Evolutionary conservation across 2,113 vertebrate genomes (phyloP), one percentile per base, ranked within the genome.

Genomic region (Glaucidium brasilianum): DNA sequence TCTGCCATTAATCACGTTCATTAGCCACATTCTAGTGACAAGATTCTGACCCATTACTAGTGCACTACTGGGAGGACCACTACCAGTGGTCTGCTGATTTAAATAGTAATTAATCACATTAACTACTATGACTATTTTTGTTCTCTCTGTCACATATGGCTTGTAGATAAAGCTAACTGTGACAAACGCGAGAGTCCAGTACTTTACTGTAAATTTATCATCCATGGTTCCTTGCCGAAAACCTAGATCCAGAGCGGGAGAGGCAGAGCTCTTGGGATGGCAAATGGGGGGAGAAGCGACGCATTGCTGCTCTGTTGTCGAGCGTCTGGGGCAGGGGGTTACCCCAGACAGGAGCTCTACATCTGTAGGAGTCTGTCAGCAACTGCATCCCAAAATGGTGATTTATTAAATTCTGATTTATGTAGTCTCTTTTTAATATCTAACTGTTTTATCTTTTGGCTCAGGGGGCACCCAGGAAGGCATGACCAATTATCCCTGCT

Each of bases 1-100:
- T 83, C 85, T 88, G n/a, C 91, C 88, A 97, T 98, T 97, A 98
- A 98, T 98, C 97, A 97, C 6, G 0, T 90, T 93, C 87, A 80
- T 90, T 94, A 97, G 88, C 91, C 83, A 60, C 14, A 35, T 96
- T 93, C 63, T 93, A 90, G 88, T 1, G 29, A 97, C 96, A 97
- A 95, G 80, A 94, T 78, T 96, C 88, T 92, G 93, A 97, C 94
- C 90, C 96, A 85, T 96, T 94, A 79, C 78, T 77, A 94, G 26
- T 37, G 49, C 77, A 75, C 90, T 80, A 94, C 55, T 87, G 76
- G 47, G 78, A 94, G 35, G 78, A 82, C 94, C 90, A 90, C 75
- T 67, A 77, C 35, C 79, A 89, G 30, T 92, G 88, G 94, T 75
- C 66, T 96, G 53, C 50, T 95, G 85, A 93, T 96, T 95, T 94